Conservation (phyloP, 2,113 vertebrate genomes). For the Lophura nycthemera region DNA sequence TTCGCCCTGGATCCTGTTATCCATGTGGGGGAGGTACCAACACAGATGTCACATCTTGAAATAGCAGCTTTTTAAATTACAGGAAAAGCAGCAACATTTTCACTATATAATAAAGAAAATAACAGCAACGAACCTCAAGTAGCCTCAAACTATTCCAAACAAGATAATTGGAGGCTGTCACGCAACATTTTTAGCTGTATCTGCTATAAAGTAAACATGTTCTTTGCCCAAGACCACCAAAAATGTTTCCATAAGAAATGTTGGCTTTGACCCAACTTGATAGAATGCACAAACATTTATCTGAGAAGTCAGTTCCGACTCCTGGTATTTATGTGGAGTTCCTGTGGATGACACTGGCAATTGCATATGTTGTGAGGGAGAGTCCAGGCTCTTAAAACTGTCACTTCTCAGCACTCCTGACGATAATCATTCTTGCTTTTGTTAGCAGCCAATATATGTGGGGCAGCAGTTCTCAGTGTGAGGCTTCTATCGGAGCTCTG, state of each 20-base stretch:
- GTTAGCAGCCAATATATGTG: neutral
- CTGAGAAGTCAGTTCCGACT: conserved; percentile 32
- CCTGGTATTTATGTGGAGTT: conserved; percentile 29
- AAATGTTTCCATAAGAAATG: conserved; percentile 56
- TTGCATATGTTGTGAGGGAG: neutral
- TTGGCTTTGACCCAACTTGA: conserved; percentile 15
- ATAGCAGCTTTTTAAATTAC: conserved; percentile 38
- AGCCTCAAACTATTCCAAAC: conserved; percentile 46
- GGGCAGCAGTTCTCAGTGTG: neutral
- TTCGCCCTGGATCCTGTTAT: conserved; percentile 37
- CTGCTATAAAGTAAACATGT: conserved; percentile 63
- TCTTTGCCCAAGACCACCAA: conserved; percentile 52
- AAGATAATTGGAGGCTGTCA: conserved; percentile 47
- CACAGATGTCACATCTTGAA: conserved; percentile 43
- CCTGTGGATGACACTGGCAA: conserved; percentile 30
- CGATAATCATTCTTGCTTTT: conserved; percentile 6
- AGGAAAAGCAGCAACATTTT: conserved; percentile 45
- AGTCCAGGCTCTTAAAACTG: conserved; percentile 43
- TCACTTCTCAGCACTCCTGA: neutral
- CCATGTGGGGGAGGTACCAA: conserved; percentile 4
- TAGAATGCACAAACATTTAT: conserved; percentile 54
- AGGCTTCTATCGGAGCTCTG: neutral
- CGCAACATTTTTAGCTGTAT: conserved; percentile 63
- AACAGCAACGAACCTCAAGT: neutral
- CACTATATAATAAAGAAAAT: conserved; percentile 55